phyloP scores from a whole-genome alignment of 2,113 vertebrate species.

The Gavia stellata region DNA sequence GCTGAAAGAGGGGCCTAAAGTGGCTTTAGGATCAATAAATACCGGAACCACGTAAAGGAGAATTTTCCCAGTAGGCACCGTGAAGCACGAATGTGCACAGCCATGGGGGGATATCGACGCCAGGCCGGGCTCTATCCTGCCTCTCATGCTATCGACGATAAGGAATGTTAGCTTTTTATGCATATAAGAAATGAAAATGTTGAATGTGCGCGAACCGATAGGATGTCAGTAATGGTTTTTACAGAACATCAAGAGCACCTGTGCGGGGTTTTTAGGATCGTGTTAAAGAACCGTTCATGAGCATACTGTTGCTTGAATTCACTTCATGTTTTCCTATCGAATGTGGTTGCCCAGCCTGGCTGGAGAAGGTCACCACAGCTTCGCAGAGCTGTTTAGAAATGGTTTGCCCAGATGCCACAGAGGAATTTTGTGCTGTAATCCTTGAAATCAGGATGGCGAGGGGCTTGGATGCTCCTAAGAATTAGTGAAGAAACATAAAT shows the following conservation, averaged over 20 bases:
- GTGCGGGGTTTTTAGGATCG: neutral
- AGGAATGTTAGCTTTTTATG: too few species aligned
- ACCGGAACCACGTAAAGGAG: neutral
- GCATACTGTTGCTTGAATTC: fast-evolving
- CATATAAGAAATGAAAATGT: neutral
- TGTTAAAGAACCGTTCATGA: neutral
- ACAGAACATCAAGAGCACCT: neutral
- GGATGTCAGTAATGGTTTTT: neutral
- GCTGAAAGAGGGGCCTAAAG: neutral
- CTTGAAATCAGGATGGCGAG: neutral
- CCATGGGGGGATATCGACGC: fast-evolving
- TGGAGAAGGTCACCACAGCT: neutral
- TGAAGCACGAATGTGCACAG: fast-evolving
- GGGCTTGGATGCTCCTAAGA: neutral
- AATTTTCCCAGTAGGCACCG: neutral
- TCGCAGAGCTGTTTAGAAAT: neutral
- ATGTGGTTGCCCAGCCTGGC: fast-evolving
- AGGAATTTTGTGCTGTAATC: neutral
- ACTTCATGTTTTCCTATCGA: fast-evolving
- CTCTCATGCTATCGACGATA: neutral
- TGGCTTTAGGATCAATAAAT: neutral
- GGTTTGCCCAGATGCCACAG: neutral
- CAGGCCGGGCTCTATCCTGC: fast-evolving
- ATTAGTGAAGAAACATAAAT: neutral
- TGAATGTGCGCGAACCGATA: fast-evolving